Conservation (phyloP, 2,113 vertebrate genomes). For the Hippocampus barbouri region DNA sequence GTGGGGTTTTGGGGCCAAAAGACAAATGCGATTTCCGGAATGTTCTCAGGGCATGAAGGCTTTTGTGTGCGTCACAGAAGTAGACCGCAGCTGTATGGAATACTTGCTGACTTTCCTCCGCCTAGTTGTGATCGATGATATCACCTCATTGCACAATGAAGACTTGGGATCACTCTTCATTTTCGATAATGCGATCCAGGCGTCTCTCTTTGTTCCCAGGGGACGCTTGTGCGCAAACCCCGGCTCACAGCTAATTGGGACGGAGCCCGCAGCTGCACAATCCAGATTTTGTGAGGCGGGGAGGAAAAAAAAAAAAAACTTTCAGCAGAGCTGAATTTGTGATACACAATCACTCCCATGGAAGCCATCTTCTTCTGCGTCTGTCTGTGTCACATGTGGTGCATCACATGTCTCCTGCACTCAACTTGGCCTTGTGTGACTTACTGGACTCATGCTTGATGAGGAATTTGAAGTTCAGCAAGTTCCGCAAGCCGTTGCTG, state of each 20-base stretch:
- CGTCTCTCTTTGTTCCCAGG: conserved; percentile 34
- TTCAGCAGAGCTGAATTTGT: conserved; percentile 8
- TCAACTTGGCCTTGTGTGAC: conserved; percentile 10
- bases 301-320: conserved; percentile 7
- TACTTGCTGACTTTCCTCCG: conserved; percentile 30
- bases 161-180: conserved; percentile 36
- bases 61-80: conserved; percentile 19
- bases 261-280: conserved; percentile 47
- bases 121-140: conserved; percentile 49
- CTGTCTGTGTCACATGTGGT: conserved; percentile 27
- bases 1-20: neutral
- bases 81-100: conserved; percentile 31
- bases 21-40: neutral
- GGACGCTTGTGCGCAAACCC: conserved; percentile 30
- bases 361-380: conserved; percentile 10
- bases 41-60: conserved; percentile 7
- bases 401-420: conserved; percentile 15
- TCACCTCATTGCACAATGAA: conserved; percentile 55
- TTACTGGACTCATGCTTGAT: neutral
- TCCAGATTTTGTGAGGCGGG: conserved; percentile 24
- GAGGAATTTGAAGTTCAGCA: conserved; percentile 2
- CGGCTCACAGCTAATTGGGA: conserved; percentile 46
- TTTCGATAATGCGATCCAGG: conserved; percentile 56
- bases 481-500: neutral
- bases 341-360: conserved; percentile 2